Conservation (phyloP, 2,888 invertebrate species). For the Protonemura montana region DNA sequence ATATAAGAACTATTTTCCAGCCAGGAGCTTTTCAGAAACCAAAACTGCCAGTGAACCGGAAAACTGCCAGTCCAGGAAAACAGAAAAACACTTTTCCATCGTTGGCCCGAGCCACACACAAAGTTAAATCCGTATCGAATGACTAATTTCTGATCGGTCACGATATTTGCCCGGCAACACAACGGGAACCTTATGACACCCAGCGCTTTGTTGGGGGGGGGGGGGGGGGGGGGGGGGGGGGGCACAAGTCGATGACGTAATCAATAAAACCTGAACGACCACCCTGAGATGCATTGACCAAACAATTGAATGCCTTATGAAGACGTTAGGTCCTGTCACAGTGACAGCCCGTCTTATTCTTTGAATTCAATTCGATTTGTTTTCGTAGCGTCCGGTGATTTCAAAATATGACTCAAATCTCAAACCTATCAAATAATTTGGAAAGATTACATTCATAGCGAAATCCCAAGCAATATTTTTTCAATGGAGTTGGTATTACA, state of each 20-base stretch:
- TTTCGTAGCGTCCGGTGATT: no score
- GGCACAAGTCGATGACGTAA: constrained; percentile 9
- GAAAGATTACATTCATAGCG: neutral
- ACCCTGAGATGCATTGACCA: neutral
- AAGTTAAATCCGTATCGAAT: neutral
- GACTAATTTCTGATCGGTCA: constrained; percentile 1
- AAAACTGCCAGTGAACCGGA: no score
- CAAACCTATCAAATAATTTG: neutral
- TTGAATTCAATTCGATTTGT: no score
- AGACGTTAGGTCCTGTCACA: neutral
- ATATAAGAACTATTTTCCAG: no score
- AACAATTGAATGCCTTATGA: constrained; percentile 33
- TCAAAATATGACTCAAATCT: neutral
- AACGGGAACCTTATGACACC: constrained; percentile 1
- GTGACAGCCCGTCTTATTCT: neutral
- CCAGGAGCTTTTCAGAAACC: no score
- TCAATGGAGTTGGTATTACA: neutral
- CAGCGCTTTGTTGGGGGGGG: constrained; percentile 23
- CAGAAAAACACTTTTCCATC: neutral
- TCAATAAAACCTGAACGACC: constrained; percentile 14
- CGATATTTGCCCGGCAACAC: neutral
- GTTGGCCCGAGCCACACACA: neutral
- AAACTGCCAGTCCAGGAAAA: neutral
- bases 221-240: no score
- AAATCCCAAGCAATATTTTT: neutral